Evolutionary conservation across 2,797 vertebrate species (phyloP).

Genomic region (Corythornis leucogaster): DNA sequence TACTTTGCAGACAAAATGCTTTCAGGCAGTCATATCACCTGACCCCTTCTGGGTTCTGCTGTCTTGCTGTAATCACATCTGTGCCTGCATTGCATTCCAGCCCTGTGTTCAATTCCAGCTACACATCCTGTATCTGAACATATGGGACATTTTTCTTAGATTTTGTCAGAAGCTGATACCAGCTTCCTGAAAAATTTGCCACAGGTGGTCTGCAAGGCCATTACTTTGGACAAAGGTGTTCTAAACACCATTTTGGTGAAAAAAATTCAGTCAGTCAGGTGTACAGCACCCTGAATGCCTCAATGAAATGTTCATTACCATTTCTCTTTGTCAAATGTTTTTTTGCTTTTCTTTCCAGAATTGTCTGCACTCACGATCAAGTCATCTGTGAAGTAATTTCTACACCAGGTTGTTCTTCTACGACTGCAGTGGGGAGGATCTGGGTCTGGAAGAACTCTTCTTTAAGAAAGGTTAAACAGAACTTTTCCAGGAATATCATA

Average conservation of each 20-base stretch:
- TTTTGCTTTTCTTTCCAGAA: background rate
- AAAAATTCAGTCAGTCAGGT: background rate
- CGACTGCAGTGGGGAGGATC: background rate
- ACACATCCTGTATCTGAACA: background rate
- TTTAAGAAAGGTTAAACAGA: background rate
- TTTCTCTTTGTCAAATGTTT: background rate
- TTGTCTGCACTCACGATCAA: background rate
- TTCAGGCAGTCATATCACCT: background rate
- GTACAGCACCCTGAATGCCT: background rate
- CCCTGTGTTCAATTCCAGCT: background rate
- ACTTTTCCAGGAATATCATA: background rate
- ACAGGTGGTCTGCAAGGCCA: background rate
- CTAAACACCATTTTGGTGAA: background rate
- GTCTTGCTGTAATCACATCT: background rate
- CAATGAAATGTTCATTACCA: background rate
- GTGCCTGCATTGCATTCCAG: background rate
- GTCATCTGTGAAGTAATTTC: background rate
- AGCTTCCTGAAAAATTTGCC: background rate
- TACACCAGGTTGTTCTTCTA: background rate
- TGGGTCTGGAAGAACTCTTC: background rate
- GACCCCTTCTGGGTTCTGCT: background rate
- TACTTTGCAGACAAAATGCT: background rate
- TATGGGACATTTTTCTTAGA: background rate
- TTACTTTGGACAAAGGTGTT: background rate
- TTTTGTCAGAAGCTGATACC: background rate